Base-by-base conservation (phyloP, 1,140 invertebrate species). In the Pinna nobilis region DNA sequence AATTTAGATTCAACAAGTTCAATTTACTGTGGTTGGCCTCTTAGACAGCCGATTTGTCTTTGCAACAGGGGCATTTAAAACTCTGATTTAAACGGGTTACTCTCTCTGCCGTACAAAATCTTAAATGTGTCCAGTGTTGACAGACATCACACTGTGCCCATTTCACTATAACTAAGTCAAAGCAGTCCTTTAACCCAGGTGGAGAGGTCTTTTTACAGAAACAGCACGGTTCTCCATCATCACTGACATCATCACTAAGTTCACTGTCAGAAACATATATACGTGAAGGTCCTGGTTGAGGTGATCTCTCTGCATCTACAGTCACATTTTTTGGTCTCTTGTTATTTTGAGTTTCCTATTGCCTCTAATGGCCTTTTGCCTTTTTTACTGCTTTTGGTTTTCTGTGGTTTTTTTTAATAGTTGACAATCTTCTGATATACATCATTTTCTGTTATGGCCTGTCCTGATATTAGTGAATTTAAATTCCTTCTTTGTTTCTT, bases 91-190 rank as follows among this genome's bases (percentile, higher is more conserved):
- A 50, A 37, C 71, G 49, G 11, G 68, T n/a, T 15, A 60, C 41
- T 28, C 20, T 50, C 15, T 67, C 64, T 25, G 60, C 23, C 7
- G 53, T 18, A 61, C 71, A 74, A 33, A 44, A 74, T 20, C 9
- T 60, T 3, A 67, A 30, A 23, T 61, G 71, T 11, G 65, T 61
- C 57, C 71, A 74, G 28, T 74, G 71, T 15, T 13, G 7, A 53
- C 63, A 74, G 41, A 50, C 11, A 25, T 68, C 64, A 67, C 71
- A 74, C 32, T 68, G 13, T 7, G 28, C 55, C 64, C 64, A 67
- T 41, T 60, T 67, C 15, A 60, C 55, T 50, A 66, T 60, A 18
- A 28, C 50, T 23, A 72, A 15, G 11, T 44, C 41, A 25, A 3
- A 18, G 23, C 20, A 23, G n/a, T 23, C 50, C 18, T 20, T 20